Evolutionary conservation across 2,797 vertebrate genomes (phyloP).

Genomic region (Oryzias dopingdopingensis): DNA sequence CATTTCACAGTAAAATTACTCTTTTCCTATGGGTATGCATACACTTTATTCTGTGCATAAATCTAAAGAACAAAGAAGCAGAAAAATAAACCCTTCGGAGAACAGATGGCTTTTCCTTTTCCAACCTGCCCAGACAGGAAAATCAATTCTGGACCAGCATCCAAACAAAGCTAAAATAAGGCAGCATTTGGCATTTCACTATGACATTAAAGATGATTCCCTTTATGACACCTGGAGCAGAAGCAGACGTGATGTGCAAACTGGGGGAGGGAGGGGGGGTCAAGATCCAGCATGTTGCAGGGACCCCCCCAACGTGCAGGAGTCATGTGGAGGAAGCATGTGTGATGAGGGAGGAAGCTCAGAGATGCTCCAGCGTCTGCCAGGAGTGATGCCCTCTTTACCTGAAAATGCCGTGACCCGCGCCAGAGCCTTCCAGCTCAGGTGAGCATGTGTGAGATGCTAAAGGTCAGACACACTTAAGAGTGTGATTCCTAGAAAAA

Average conservation of each 20-base stretch:
- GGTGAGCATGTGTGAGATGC: conserved; percentile 46
- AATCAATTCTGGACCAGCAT: conserved; percentile 34
- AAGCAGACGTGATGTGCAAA: conserved; percentile 53
- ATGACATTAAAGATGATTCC: conserved; percentile 70
- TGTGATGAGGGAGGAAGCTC: conserved; percentile 48
- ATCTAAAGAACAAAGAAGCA: conserved; percentile 44
- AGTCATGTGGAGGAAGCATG: conserved; percentile 40
- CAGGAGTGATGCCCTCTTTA: conserved; percentile 48
- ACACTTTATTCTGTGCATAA: conserved; percentile 56
- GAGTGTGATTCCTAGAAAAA: conserved; percentile 46
- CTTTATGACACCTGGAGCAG: conserved; percentile 70
- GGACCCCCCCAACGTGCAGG: conserved; percentile 36
- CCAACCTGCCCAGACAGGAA: conserved; percentile 18
- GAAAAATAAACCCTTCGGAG: conserved; percentile 19
- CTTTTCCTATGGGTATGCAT: conserved; percentile 51
- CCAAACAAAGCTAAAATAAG: conserved; percentile 70
- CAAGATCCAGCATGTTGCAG: conserved; percentile 53
- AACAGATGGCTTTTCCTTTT: conserved; percentile 55
- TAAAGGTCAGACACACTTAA: conserved; percentile 7
- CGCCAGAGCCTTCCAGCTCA: conserved; percentile 53
- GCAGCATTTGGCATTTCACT: conserved; percentile 80
- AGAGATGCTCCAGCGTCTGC: conserved; percentile 46
- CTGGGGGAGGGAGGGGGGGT: conserved; percentile 9
- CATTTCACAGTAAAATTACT: conserved; percentile 58
- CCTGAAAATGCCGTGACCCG: conserved; percentile 53